Conservation (phyloP, 2,113 vertebrate genomes). For the Corynorhinus townsendii region DNA sequence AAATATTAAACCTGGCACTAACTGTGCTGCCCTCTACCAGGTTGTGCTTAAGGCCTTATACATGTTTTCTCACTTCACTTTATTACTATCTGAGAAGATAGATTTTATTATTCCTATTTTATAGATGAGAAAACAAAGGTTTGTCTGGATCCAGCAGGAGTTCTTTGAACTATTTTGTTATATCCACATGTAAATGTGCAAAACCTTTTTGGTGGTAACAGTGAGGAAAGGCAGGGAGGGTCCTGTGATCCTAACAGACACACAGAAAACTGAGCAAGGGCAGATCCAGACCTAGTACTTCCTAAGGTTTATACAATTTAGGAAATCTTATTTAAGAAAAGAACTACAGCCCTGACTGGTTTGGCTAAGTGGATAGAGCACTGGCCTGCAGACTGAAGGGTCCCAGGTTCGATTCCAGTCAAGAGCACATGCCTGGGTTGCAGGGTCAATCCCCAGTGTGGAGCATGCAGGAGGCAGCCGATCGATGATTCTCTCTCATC, state of each 20-base stretch:
- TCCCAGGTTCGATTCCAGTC: background rate
- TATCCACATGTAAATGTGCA: accelerated
- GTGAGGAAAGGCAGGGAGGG: background rate
- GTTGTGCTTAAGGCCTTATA: background rate
- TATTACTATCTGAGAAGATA: background rate
- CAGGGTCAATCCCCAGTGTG: background rate
- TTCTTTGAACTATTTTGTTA: background rate
- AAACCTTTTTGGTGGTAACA: background rate
- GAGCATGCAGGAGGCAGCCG: background rate
- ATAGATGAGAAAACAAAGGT: background rate
- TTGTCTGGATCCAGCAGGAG: background rate
- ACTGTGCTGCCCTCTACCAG: background rate
- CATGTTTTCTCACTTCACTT: background rate
- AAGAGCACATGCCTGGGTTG: background rate
- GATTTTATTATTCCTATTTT: background rate
- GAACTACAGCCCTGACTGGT: background rate
- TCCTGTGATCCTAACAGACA: background rate
- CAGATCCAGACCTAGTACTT: background rate
- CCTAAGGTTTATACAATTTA: background rate
- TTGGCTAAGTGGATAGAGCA: background rate
- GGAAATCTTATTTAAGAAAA: background rate
- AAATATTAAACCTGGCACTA: background rate
- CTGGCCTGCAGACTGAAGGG: background rate
- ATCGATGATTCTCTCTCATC: too few species aligned
- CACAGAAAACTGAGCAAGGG: background rate